These are phyloP conservation scores for Drosophila nannoptera DNA, from an alignment of 1,140 invertebrate species.

Conservation along the genomic window DNA sequence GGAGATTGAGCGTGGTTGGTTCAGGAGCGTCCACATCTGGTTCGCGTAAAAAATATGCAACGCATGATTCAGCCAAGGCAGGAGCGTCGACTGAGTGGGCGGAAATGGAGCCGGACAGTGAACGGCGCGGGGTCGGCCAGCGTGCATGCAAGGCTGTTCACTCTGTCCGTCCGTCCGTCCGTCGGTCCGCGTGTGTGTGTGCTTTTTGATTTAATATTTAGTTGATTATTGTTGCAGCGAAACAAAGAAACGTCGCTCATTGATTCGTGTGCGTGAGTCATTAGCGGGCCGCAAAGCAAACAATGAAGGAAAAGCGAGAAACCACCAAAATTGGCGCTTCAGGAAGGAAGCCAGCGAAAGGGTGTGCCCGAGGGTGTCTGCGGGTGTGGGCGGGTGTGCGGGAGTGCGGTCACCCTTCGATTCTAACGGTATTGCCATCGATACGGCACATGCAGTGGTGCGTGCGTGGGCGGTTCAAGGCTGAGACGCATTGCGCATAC, in stretches of 20 bases:
- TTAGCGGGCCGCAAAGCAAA: conserved; percentile 1
- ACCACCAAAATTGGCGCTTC: conserved; percentile 52
- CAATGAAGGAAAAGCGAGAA: conserved; percentile 1
- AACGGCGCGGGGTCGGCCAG: neutral
- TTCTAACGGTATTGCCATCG: conserved; percentile 24
- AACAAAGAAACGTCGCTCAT: conserved; percentile 27
- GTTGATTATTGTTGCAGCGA: conserved; percentile 17
- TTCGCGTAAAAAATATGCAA: neutral
- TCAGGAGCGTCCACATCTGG: neutral
- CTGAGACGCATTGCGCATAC: conserved; percentile 21
- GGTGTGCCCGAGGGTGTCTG: neutral
- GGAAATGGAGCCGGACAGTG: neutral
- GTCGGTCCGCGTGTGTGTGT: conserved; percentile 15
- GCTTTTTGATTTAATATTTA: conserved; percentile 29
- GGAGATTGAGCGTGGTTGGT: no score
- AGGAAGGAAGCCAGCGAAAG: conserved; percentile 36
- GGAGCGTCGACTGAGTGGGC: conserved; percentile 2
- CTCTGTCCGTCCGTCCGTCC: conserved; percentile 2
- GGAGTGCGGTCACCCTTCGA: neutral
- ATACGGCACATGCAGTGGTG: conserved; percentile 1
- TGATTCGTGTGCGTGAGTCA: conserved; percentile 35
- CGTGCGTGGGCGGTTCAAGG: neutral
- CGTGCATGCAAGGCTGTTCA: conserved; percentile 4
- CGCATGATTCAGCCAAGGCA: conserved; percentile 26
- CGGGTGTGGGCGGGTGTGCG: neutral